These are phyloP conservation scores for Eupithecia abbreviata DNA, from an alignment of 2,888 invertebrate species.

Conservation along the genomic window DNA sequence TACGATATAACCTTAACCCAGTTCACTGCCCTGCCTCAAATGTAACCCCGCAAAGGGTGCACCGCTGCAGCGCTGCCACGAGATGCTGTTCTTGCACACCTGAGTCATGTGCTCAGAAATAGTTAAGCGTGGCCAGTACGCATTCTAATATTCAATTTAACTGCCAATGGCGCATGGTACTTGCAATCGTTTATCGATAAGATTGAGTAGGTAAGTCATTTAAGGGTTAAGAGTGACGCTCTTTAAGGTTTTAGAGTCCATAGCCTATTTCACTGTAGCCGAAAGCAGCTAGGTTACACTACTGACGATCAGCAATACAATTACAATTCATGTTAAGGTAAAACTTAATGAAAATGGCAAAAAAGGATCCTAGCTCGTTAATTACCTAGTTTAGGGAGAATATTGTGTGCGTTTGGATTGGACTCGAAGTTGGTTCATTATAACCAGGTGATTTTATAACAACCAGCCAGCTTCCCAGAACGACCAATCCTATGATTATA, in stretches of 20 bases:
- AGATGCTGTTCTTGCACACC: background rate
- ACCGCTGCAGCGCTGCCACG: background rate
- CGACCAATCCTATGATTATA: background rate
- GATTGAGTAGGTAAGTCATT: background rate
- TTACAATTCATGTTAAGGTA: background rate
- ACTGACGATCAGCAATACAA: background rate
- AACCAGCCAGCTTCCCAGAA: background rate
- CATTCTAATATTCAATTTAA: background rate
- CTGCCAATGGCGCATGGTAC: background rate
- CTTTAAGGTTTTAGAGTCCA: too few relatives aligned
- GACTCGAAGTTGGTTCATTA: slow-evolving; percentile 4
- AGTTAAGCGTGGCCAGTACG: background rate
- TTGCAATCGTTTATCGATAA: background rate
- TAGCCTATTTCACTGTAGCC: too few relatives aligned
- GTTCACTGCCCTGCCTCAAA: background rate
- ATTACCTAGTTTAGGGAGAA: background rate
- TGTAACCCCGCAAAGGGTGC: background rate
- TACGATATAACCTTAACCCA: slow-evolving; percentile 8
- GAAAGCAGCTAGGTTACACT: too few relatives aligned
- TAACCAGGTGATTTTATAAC: background rate
- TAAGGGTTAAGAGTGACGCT: background rate
- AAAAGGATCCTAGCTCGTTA: background rate
- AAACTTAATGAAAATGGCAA: background rate
- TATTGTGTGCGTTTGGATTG: background rate
- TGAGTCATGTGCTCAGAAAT: background rate